Evolutionary conservation across 1,140 invertebrate genomes (phyloP), one percentile per base, ranked within the genome.

Genomic region (Theocolax elegans): DNA sequence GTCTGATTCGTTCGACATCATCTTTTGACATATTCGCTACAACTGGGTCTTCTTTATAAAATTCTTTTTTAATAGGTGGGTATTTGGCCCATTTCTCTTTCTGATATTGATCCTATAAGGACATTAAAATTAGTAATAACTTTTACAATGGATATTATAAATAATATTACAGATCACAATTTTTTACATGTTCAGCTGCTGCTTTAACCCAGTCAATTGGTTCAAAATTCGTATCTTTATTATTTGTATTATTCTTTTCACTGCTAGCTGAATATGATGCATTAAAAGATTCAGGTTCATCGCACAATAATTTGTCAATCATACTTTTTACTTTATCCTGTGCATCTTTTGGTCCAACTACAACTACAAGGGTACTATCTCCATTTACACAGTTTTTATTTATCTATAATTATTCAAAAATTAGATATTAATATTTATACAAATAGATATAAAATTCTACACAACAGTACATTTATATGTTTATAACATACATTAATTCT

Each of bases 1-100:
- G 38, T 21, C 91, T 87, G 73, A 94, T 91, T 56, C 85, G 72
- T 6, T 85, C 82, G 0, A 93, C 92, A 75, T 94, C 86, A 15
- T 86, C 83, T 1, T 82, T 67, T 29, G 87, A 78, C 88, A 96
- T 90, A 19, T 87, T 87, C 19, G 89, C 83, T 3, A 97, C 89
- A 72, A 85, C 84, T 0, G 90, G 89, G 78, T 93, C 88, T 87
- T 97, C 95, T 73, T 89, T 83, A 76, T 97, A 98, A 78, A 97
- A 96, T 76, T 95, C 85, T 83, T 97, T 97, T 3, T 88, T 85
- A 15, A 97, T 87, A 2, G 87, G 83, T 1, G 92, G 90, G 19
- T 90, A 85, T 67, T 89, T 87, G 1, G 88, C 87, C 88, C 90
- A 93, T 67, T 88, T 88, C 56, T 85, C 83, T 59, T 87, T 83